These are phyloP conservation scores for Smittia aterrima DNA, from an alignment of 2,888 invertebrate species.

Conservation along the genomic window DNA sequence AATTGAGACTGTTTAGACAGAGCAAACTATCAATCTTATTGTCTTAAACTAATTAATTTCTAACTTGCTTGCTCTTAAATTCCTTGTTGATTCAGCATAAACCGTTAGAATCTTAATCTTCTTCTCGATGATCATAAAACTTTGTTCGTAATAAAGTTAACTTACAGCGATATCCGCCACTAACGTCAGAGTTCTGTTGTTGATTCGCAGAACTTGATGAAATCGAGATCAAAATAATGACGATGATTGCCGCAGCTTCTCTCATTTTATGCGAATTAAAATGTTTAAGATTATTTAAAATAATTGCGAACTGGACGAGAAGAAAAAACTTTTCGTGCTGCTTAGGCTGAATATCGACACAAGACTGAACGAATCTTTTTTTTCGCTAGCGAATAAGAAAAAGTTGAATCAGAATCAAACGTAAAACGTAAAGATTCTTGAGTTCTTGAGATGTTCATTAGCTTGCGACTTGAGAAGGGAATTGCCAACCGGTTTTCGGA, in stretches of 20 bases:
- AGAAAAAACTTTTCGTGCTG: no score
- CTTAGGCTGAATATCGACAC: background rate
- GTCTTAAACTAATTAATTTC: background rate
- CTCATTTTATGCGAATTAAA: background rate
- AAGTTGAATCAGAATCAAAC: background rate
- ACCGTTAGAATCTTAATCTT: no score
- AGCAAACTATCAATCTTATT: no score
- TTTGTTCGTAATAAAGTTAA: no score
- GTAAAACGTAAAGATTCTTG: background rate
- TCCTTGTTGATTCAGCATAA: no score
- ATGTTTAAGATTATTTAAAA: no score
- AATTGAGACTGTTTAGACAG: background rate
- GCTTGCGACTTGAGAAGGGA: background rate
- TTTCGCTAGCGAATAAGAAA: background rate
- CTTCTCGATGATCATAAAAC: no score
- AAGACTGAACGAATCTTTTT: background rate
- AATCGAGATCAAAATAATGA: constrained; percentile 26
- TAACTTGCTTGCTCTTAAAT: background rate
- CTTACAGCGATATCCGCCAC: background rate
- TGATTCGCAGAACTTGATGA: background rate
- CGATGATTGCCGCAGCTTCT: constrained; percentile 21
- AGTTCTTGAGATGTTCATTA: background rate
- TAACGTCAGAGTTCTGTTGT: background rate
- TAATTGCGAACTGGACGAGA: no score
- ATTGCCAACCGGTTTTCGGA: background rate